A percentile compares a stretch with the other conserved stretches of the same genome.
Evolutionary conservation across 2,113 vertebrate species (phyloP).

Genomic region (Micromys minutus): DNA sequence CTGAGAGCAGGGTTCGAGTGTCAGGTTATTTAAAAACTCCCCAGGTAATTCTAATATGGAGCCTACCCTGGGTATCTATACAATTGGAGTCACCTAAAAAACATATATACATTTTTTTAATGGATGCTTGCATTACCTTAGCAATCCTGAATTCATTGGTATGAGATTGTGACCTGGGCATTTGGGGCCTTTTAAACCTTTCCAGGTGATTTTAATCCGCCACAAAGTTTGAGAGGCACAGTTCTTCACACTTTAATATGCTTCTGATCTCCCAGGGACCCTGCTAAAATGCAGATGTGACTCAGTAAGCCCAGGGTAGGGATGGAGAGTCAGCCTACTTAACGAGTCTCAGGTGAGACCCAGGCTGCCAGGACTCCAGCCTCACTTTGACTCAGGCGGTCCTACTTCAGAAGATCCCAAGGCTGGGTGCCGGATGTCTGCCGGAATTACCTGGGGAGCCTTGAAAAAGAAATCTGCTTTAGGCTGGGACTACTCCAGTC

Average conservation of each 20-base stretch:
- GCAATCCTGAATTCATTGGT: slow-evolving; percentile 70
- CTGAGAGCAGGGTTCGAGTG: slow-evolving; percentile 38
- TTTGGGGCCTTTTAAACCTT: slow-evolving; percentile 59
- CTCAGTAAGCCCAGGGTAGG: background rate
- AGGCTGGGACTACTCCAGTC: background rate
- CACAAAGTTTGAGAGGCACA: slow-evolving; percentile 48
- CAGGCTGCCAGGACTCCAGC: background rate
- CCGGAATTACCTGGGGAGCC: background rate
- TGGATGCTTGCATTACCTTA: slow-evolving; percentile 37
- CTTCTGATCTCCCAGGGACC: slow-evolving; percentile 44
- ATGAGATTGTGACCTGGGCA: slow-evolving; percentile 11
- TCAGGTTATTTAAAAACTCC: slow-evolving; percentile 57
- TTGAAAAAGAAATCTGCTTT: slow-evolving; percentile 6
- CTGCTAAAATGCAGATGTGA: slow-evolving; percentile 50
- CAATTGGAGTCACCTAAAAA: slow-evolving; percentile 64
- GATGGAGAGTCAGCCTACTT: background rate
- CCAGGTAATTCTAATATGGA: slow-evolving; percentile 58
- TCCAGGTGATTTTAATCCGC: slow-evolving; percentile 59
- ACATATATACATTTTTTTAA: background rate
- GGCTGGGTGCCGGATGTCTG: background rate
- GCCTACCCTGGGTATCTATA: background rate
- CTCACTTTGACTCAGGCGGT: background rate
- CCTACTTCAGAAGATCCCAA: background rate
- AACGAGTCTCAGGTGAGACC: background rate
- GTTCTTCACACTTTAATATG: slow-evolving; percentile 27